Evolutionary conservation across 2,888 invertebrate genomes (phyloP), one percentile per base, ranked within the genome.

Genomic region (Dicyrtomina minuta): DNA sequence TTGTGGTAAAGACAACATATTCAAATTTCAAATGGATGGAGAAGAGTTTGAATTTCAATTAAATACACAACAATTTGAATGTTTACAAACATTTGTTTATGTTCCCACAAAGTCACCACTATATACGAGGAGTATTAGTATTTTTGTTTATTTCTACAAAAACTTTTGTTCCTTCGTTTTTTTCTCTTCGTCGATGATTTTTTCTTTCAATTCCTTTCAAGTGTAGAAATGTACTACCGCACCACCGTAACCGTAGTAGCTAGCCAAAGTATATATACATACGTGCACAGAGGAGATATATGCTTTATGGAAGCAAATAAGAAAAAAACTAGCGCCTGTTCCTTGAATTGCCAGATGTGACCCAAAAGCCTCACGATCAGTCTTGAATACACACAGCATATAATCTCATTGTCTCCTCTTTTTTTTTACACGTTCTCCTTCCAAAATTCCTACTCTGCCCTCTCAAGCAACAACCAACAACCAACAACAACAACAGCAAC

Each of bases 1-100:
- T 3, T 33, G 33, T 33, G 33, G 33, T n/a, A 33, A 33, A 33
- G 8, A 33, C 33, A 3, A 33, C 33, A 33, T 33, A 8, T 33
- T 33, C 8, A 33, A 3, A 33, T 8, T 5, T 3, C 3, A 33
- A 58, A 20, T 26, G n/a, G 33, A n/a, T n/a, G 1, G 39, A n/a
- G 20, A 39, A 58, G 58, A 39, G 58, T 17, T 17, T 41, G 58
- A 39, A 58, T 58, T 58, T 58, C 17, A 58, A 33, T 58, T 33
- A 58, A 58, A 58, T 58, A 41, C 20, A 39, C 27, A 33, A 39
- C 8, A 33, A 33, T 33, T 33, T 33, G 3, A 5, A 33, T 8
- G 3, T 33, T 33, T 33, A 33, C 33, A 33, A 33, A 33, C 58
- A 22, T 39, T 58, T 58, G 41, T 58, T 58, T 33, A 5, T 20